These are phyloP conservation scores for Fulmarus glacialis DNA, from an alignment of 2,113 vertebrate genomes.

Conservation along the genomic window DNA sequence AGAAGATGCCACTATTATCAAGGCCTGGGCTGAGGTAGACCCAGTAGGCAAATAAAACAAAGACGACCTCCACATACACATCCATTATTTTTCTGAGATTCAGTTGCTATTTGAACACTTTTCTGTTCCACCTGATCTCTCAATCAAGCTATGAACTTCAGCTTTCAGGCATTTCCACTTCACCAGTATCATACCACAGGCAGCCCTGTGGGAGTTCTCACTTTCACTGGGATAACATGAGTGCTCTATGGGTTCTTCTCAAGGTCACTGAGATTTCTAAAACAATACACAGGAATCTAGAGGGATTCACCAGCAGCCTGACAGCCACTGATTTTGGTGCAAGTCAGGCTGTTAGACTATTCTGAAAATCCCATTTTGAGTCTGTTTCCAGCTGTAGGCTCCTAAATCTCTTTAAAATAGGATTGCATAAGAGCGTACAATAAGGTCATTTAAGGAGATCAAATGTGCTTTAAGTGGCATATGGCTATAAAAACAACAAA, in stretches of 20 bases:
- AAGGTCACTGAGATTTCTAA: neutral
- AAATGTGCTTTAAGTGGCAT: neutral
- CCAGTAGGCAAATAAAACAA: neutral
- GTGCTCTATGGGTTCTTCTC: neutral
- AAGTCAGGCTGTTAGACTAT: neutral
- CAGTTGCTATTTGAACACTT: neutral
- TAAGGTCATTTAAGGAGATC: conserved; percentile 6
- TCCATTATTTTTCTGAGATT: neutral
- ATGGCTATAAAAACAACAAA: conserved; percentile 12
- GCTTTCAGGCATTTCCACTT: neutral
- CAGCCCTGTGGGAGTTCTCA: neutral
- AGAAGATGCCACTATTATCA: neutral
- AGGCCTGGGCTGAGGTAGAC: neutral
- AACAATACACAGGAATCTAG: neutral
- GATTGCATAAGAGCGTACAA: neutral
- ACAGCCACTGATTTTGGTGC: neutral
- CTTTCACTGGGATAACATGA: neutral
- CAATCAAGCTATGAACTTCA: neutral
- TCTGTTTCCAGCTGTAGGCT: neutral
- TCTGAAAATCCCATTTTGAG: neutral
- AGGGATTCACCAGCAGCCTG: neutral
- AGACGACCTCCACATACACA: neutral
- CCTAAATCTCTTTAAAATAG: conserved; percentile 5
- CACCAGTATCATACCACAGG: neutral
- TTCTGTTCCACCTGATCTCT: neutral